Evolutionary conservation across 2,113 vertebrate genomes (phyloP).

Genomic region (Excalfactoria chinensis): DNA sequence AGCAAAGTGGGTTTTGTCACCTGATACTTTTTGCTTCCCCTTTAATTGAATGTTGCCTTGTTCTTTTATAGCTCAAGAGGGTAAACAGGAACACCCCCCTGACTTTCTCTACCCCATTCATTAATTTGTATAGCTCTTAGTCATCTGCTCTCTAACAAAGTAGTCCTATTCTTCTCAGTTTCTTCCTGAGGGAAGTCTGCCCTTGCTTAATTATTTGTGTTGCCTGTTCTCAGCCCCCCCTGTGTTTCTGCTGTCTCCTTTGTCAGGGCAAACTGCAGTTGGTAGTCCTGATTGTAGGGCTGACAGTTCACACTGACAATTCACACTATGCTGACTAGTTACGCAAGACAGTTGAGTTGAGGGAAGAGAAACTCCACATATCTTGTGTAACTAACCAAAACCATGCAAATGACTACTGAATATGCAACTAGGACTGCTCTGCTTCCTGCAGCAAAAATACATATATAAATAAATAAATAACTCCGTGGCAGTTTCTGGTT

Average conservation of each 20-base stretch:
- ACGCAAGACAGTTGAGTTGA: constrained; percentile 63
- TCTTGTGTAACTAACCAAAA: constrained; percentile 70
- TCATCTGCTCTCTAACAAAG: constrained; percentile 62
- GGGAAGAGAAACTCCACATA: constrained; percentile 63
- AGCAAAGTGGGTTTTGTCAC: constrained; percentile 7
- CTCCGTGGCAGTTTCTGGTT: neutral
- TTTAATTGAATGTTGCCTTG: constrained; percentile 41
- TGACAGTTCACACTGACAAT: constrained; percentile 60
- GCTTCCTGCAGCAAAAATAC: constrained; percentile 15
- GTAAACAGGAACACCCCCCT: constrained; percentile 9
- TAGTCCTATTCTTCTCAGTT: constrained; percentile 52
- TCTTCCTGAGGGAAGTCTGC: constrained; percentile 58
- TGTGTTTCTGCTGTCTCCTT: constrained; percentile 44
- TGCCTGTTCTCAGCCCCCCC: constrained; percentile 40
- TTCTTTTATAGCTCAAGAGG: constrained; percentile 42
- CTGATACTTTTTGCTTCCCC: constrained; percentile 18
- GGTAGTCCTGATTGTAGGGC: constrained; percentile 56
- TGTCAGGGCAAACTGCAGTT: constrained; percentile 51
- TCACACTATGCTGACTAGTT: constrained; percentile 62
- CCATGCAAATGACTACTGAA: constrained; percentile 73
- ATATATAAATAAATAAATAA: neutral
- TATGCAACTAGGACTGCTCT: constrained; percentile 62
- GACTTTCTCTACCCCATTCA: constrained; percentile 62
- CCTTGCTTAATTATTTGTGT: constrained; percentile 32
- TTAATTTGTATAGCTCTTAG: constrained; percentile 67